Evolutionary conservation across 2,113 vertebrate species (phyloP), one percentile per base, ranked within the genome.

Genomic region (Odontophorus gujanensis): DNA sequence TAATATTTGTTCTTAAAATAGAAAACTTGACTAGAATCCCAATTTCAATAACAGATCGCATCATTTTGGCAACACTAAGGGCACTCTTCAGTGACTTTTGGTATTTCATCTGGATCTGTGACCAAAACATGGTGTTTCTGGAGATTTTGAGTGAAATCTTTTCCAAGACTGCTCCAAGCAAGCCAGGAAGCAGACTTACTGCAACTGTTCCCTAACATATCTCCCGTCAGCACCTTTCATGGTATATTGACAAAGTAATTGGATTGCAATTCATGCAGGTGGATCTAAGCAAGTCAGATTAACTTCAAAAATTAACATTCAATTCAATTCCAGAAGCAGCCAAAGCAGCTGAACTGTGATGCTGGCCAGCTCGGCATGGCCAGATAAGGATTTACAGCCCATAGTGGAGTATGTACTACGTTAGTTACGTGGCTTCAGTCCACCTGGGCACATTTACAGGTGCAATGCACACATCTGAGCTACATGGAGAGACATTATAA

Each of bases 351-450:
- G 76, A 59, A 15, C 38, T 68, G 81, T 67, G 73, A 55, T 5
- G 5, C 4, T 28, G 62, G 47, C 34, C 65, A 78, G 66, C 38
- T 53, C 61, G 30, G 55, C 63, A 34, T 13, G 38, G 17, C 38
- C 69, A 74, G 69, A 22, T 61, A 45, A 76, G 67, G 32, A 42
- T 43, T 48, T 20, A 20, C 19, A 71, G 50, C 4, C 75, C 8
- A 0, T 5, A 3, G 1, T 22, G 32, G 8, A 25, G 9, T 28
- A 28, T 5, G 3, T 9, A n/a, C 66, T 40, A 13, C 5, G 32
- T 42, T 24, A 63, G 19, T 42, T 30, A 4, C 0, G 4, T 43
- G 61, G 59, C 53, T 65, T 9, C 24, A 66, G 25, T 19, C n/a
- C 34, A 18, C 57, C 6, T 36, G 28, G 62, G 17, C 12, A 67